phyloP scores from a whole-genome alignment of 2,113 vertebrate genomes.

The Stictonetta naevosa region DNA sequence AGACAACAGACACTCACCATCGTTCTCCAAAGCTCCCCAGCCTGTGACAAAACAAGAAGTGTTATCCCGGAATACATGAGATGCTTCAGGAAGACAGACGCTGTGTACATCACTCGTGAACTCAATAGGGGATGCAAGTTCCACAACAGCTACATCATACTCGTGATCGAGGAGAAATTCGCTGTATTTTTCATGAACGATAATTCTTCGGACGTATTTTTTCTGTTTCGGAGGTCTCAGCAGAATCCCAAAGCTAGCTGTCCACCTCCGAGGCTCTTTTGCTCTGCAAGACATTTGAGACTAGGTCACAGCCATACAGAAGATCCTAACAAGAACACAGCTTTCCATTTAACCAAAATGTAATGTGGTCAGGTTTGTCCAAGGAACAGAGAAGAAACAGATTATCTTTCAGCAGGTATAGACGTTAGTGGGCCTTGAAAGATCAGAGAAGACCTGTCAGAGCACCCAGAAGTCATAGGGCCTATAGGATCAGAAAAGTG shows the following conservation, averaged over 20 bases:
- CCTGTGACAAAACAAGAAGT: constrained; percentile 79
- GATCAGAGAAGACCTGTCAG: background rate
- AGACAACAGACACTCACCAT: constrained; percentile 66
- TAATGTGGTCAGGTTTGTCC: background rate
- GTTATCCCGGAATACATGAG: constrained; percentile 63
- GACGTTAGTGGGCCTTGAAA: background rate
- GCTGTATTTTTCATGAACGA: constrained; percentile 69
- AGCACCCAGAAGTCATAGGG: background rate
- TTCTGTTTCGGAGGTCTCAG: constrained; percentile 73
- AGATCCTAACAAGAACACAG: background rate
- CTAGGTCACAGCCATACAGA: background rate
- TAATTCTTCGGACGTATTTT: constrained; percentile 69
- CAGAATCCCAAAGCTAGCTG: constrained; percentile 78
- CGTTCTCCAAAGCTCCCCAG: constrained; percentile 75
- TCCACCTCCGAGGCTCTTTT: constrained; percentile 69
- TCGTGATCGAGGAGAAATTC: background rate
- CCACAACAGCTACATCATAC: constrained; percentile 75
- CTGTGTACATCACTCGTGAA: constrained; percentile 72
- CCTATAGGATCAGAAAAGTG: background rate
- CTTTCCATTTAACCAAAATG: background rate
- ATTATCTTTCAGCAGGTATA: background rate
- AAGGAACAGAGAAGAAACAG: background rate
- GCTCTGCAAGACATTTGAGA: constrained; percentile 57
- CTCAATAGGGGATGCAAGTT: constrained; percentile 68
- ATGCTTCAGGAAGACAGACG: constrained; percentile 78